Conservation (phyloP, 2,797 vertebrate genomes). For the Pseudomugil gertrudae region DNA sequence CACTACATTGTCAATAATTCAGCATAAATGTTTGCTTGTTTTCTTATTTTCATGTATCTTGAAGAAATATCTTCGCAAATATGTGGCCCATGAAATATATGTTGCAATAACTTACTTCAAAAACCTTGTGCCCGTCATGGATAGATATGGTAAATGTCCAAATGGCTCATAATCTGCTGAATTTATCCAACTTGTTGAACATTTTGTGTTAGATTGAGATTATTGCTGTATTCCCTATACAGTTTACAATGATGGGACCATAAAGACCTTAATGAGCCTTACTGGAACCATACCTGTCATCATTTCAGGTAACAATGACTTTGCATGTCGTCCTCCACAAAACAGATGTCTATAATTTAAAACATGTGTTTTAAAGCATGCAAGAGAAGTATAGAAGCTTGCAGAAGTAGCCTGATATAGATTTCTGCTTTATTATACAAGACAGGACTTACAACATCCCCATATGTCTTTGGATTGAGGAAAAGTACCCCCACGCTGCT, state of each 20-base stretch:
- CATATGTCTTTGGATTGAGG: slow-evolving; percentile 90
- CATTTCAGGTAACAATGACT: slow-evolving; percentile 78
- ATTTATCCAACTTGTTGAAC: neutral
- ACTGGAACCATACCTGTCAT: slow-evolving; percentile 87
- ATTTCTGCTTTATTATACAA: slow-evolving; percentile 45
- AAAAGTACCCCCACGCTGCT: slow-evolving; percentile 88
- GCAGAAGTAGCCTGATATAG: neutral
- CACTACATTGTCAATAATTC: neutral
- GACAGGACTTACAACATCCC: slow-evolving; percentile 90
- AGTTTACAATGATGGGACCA: slow-evolving; percentile 93
- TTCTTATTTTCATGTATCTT: slow-evolving; percentile 8
- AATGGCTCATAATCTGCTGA: neutral
- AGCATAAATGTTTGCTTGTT: neutral
- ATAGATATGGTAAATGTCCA: slow-evolving; percentile 85
- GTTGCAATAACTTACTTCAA: slow-evolving; percentile 84
- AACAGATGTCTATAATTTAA: neutral
- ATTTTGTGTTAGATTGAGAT: neutral
- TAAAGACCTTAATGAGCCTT: slow-evolving; percentile 87
- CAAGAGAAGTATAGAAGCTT: neutral
- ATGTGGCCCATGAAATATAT: slow-evolving; percentile 86
- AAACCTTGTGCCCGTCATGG: slow-evolving; percentile 87
- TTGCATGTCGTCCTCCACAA: neutral
- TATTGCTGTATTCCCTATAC: slow-evolving; percentile 25
- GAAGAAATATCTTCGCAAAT: slow-evolving; percentile 84
- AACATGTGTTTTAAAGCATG: neutral